Percentiles rank a stretch among this genome's conserved stretches.
Evolutionary conservation across 2,113 vertebrate species (phyloP).

Genomic region (Bungarus multicinctus): DNA sequence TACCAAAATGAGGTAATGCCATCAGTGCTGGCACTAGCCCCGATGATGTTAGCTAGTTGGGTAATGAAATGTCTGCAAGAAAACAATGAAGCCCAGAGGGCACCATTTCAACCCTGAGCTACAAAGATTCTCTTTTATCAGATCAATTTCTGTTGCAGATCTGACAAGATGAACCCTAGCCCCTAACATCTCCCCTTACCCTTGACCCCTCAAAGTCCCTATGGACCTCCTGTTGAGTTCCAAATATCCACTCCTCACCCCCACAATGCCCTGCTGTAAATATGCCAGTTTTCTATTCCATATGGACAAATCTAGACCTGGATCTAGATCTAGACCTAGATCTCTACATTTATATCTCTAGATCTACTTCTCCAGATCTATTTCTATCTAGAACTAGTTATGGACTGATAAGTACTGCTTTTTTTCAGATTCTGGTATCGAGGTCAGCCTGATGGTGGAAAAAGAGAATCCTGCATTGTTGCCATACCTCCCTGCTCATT

Average conservation of each 20-base stretch:
- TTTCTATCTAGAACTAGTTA: neutral
- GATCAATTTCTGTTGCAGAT: neutral
- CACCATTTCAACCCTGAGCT: neutral
- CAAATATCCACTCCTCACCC: neutral
- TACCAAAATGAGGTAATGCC: neutral
- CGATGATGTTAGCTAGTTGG: neutral
- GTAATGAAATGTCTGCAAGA: neutral
- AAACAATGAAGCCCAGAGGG: neutral
- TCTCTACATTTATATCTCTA: neutral
- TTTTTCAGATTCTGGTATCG: neutral
- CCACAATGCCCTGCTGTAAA: neutral
- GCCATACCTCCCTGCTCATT: fast-evolving
- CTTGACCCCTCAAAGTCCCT: neutral
- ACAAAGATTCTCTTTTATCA: neutral
- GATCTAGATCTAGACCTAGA: neutral
- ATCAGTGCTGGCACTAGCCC: neutral
- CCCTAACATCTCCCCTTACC: neutral
- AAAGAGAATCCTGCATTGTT: fast-evolving
- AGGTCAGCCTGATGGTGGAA: fast-evolving
- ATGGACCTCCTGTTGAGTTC: neutral
- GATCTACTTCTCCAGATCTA: neutral
- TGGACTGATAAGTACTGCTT: neutral
- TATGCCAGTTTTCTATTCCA: neutral
- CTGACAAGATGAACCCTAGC: neutral
- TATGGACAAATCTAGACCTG: neutral